Evolutionary conservation across 1,140 invertebrate genomes (phyloP).

Genomic region (Eufriesea mexicana): DNA sequence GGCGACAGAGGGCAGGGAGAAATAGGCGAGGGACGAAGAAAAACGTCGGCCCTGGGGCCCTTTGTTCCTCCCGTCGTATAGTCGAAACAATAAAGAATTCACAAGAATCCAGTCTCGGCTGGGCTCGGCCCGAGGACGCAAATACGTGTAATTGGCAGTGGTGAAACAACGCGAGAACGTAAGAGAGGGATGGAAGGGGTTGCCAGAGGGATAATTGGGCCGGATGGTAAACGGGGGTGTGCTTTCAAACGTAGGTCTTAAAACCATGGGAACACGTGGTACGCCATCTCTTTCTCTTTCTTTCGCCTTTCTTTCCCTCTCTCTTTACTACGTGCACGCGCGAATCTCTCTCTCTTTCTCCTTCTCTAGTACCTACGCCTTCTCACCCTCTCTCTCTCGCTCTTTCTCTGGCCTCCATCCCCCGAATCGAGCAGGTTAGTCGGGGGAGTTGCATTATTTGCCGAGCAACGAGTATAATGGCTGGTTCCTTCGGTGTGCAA

Average conservation of each 20-base stretch:
- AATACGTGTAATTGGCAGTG: slow-evolving; percentile 61
- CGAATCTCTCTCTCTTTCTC: slow-evolving; percentile 5
- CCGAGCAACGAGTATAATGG: slow-evolving; percentile 69
- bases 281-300: neutral
- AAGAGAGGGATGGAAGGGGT: slow-evolving; percentile 49
- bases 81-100: slow-evolving; percentile 56
- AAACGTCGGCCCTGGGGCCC: slow-evolving; percentile 17
- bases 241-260: slow-evolving; percentile 63
- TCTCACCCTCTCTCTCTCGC: neutral
- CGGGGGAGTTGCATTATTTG: slow-evolving; percentile 75
- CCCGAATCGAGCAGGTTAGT: slow-evolving; percentile 67
- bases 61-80: slow-evolving; percentile 36
- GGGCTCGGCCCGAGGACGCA: slow-evolving; percentile 43
- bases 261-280: slow-evolving; percentile 66
- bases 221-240: slow-evolving; percentile 58
- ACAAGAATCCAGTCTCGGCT: slow-evolving; percentile 49
- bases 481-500: slow-evolving; percentile 57
- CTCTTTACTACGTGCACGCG: no score
- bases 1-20: neutral
- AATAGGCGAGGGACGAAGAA: slow-evolving; percentile 16
- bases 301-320: neutral
- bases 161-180: slow-evolving; percentile 49
- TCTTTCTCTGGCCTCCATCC: slow-evolving; percentile 5
- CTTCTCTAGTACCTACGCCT: neutral
- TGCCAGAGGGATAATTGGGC: slow-evolving; percentile 68